Evolutionary conservation across 2,113 vertebrate genomes (phyloP).

Genomic region (Hiodon alosoides): DNA sequence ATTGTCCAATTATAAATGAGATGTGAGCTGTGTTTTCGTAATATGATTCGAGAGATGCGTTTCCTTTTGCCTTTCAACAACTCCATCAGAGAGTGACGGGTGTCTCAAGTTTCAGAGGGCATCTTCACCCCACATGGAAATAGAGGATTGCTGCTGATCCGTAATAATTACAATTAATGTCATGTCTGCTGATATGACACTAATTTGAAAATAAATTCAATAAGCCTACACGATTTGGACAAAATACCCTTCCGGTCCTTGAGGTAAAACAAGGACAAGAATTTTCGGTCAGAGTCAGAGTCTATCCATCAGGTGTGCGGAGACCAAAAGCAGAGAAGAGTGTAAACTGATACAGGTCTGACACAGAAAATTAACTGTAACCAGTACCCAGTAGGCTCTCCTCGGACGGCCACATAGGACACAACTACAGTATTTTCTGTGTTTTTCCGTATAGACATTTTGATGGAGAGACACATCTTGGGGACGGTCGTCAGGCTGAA

Average conservation of each 20-base stretch:
- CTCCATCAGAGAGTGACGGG: background rate
- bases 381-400: background rate
- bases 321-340: background rate
- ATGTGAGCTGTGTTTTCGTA: background rate
- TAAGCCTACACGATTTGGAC: background rate
- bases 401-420: background rate
- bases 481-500: background rate
- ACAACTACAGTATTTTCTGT: background rate
- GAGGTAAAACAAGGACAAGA: background rate
- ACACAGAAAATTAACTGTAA: no score
- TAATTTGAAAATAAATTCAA: background rate
- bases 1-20: background rate
- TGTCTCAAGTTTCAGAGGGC: background rate
- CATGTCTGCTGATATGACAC: background rate
- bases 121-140: background rate
- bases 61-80: background rate
- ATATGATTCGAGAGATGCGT: background rate
- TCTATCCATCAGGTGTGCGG: background rate
- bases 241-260: background rate
- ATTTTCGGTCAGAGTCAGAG: background rate
- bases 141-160: background rate
- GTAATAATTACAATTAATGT: conserved; percentile 6
- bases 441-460: background rate
- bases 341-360: no score
- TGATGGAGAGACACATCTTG: background rate